Conservation (phyloP, 2,888 invertebrate species). For the Ferrisia virgata region DNA sequence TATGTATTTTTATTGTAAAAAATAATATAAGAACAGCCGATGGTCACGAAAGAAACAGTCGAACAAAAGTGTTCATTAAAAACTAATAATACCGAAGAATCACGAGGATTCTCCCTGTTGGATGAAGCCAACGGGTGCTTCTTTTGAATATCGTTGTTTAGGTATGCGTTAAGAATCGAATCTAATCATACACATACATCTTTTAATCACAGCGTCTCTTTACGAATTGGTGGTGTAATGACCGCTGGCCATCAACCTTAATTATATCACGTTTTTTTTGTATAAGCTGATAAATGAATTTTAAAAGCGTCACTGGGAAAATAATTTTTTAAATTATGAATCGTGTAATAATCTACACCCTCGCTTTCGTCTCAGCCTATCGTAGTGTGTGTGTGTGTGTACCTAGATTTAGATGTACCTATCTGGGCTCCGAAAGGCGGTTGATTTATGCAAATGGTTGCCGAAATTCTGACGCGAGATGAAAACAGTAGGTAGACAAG, state of each 20-base stretch:
- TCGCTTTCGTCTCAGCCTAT: neutral
- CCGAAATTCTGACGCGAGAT: neutral
- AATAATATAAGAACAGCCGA: conserved; percentile 31
- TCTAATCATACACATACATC: conserved; percentile 38
- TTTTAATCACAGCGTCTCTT: conserved; percentile 36
- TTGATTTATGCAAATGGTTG: conserved; percentile 24
- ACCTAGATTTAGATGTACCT: too few relatives aligned
- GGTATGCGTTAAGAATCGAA: conserved; percentile 40
- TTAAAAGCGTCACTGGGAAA: conserved; percentile 27
- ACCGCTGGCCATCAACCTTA: conserved; percentile 44
- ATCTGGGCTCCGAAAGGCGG: neutral
- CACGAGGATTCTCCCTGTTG: neutral
- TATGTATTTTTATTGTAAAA: conserved; percentile 36
- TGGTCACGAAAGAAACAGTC: conserved; percentile 29
- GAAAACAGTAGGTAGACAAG: neutral
- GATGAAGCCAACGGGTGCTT: conserved; percentile 42
- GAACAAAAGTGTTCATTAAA: conserved; percentile 39
- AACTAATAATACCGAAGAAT: conserved; percentile 34
- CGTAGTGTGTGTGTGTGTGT: too few relatives aligned
- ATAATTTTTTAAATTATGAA: neutral
- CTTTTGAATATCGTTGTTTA: conserved; percentile 24
- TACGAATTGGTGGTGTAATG: conserved; percentile 11
- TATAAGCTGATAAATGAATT: conserved; percentile 30
- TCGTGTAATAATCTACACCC: conserved; percentile 12
- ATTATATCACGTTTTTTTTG: conserved; percentile 39